phyloP scores from a whole-genome alignment of 2,888 invertebrate genomes.

The Artemia sp. region DNA sequence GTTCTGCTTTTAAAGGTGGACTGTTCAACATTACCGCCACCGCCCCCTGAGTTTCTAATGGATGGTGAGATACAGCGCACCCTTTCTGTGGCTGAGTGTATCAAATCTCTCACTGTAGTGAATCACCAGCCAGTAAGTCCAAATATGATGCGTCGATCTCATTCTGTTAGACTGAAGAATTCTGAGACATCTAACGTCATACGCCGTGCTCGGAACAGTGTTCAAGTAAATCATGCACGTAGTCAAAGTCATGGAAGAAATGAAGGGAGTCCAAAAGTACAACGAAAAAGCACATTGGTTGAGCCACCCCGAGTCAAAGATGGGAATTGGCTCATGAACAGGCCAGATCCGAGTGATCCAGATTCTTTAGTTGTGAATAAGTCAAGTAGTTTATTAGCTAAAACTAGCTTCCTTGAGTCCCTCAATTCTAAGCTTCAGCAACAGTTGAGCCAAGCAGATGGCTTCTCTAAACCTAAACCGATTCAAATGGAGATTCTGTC shows the following conservation, averaged over 20 bases:
- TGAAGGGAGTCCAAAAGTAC: background rate
- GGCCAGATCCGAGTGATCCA: background rate
- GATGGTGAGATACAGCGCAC: slow-evolving; percentile 34
- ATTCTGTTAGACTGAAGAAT: slow-evolving; percentile 24
- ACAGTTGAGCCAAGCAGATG: slow-evolving; percentile 12
- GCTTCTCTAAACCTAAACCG: slow-evolving; percentile 30
- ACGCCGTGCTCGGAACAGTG: slow-evolving; percentile 22
- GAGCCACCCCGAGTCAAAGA: background rate
- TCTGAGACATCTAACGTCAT: slow-evolving; percentile 26
- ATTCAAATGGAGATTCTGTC: slow-evolving; percentile 32
- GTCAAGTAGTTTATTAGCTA: slow-evolving; percentile 14
- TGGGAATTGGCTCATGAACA: background rate
- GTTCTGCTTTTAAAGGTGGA: background rate
- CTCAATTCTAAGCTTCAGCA: slow-evolving; percentile 51
- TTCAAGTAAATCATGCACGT: slow-evolving; percentile 33
- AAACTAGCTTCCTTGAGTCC: slow-evolving; percentile 49
- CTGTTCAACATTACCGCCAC: slow-evolving; percentile 35
- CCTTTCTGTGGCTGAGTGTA: slow-evolving; percentile 64
- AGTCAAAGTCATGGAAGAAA: slow-evolving; percentile 24
- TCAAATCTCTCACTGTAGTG: slow-evolving; percentile 63
- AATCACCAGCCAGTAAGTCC: slow-evolving; percentile 76
- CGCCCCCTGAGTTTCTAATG: slow-evolving; percentile 58
- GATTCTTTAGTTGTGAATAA: slow-evolving; percentile 10
- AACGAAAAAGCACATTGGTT: background rate
- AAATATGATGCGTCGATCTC: slow-evolving; percentile 33